phyloP scores from a whole-genome alignment of 2,888 invertebrate genomes.

The Tupiocoris notatus region DNA sequence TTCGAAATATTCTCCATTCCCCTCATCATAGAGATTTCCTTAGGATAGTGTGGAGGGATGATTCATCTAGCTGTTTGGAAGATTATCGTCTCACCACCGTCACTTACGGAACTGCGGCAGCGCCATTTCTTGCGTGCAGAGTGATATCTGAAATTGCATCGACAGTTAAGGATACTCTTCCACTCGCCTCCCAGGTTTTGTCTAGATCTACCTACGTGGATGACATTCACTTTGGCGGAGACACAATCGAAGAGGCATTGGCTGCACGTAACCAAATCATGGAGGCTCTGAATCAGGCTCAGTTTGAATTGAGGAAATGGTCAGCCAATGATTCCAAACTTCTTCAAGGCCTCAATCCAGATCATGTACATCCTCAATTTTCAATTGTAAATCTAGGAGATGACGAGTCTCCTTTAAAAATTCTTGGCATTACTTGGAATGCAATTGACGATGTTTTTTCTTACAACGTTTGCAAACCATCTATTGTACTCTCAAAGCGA shows the following conservation, averaged over 20 bases:
- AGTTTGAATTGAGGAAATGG: slow-evolving; percentile 5
- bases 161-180: no score
- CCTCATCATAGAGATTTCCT: background rate
- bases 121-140: background rate
- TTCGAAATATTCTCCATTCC: background rate
- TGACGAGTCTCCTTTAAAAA: background rate
- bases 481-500: background rate
- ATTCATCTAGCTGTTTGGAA: background rate
- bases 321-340: background rate
- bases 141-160: background rate
- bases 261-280: background rate
- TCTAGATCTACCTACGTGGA: background rate
- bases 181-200: background rate
- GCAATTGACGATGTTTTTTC: background rate
- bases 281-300: background rate
- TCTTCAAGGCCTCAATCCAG: background rate
- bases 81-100: background rate
- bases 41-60: background rate
- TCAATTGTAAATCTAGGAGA: background rate
- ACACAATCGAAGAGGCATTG: background rate
- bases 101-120: background rate
- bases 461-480: background rate
- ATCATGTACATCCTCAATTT: background rate
- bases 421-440: background rate
- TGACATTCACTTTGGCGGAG: background rate